A percentile compares a stretch with the other conserved stretches of the same genome.
Conservation (phyloP, 2,797 vertebrate species). For the Labeo calbasu region DNA sequence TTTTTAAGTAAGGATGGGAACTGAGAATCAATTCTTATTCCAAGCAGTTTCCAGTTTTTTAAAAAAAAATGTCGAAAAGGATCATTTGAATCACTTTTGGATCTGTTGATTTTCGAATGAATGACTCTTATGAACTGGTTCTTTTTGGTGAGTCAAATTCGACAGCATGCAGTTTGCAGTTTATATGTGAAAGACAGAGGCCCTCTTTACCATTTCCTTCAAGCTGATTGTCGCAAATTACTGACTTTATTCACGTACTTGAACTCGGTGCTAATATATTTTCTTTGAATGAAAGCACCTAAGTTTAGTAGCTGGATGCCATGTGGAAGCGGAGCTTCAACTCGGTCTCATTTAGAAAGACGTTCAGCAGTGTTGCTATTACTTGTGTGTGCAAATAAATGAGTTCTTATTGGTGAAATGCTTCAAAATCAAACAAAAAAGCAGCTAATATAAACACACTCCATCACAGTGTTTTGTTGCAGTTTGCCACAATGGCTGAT, state of each 20-base stretch:
- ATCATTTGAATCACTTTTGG: no score
- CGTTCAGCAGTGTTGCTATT: neutral
- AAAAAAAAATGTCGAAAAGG: no score
- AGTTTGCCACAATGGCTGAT: constrained; percentile 28
- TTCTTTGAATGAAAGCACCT: neutral
- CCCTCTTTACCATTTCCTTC: constrained; percentile 13
- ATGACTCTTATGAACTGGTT: no score
- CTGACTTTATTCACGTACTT: constrained; percentile 31
- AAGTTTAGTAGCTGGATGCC: neutral
- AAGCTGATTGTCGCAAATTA: constrained; percentile 34
- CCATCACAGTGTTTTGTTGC: constrained; percentile 29
- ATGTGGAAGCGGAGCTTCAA: neutral
- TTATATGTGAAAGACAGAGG: constrained; percentile 76
- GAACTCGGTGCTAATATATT: constrained; percentile 4
- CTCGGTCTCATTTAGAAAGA: neutral
- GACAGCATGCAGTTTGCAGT: constrained; percentile 85
- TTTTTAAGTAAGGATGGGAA: no score
- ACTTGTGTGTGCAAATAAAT: neutral
- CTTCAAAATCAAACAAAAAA: neutral
- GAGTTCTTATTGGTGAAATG: neutral
- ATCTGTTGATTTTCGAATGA: no score
- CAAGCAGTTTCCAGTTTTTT: no score
- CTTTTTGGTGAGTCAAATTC: no score
- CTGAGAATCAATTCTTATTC: no score
- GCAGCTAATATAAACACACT: constrained; percentile 14